These are phyloP conservation scores for Osmerus eperlanus DNA, from an alignment of 2,113 vertebrate genomes.

Conservation along the genomic window DNA sequence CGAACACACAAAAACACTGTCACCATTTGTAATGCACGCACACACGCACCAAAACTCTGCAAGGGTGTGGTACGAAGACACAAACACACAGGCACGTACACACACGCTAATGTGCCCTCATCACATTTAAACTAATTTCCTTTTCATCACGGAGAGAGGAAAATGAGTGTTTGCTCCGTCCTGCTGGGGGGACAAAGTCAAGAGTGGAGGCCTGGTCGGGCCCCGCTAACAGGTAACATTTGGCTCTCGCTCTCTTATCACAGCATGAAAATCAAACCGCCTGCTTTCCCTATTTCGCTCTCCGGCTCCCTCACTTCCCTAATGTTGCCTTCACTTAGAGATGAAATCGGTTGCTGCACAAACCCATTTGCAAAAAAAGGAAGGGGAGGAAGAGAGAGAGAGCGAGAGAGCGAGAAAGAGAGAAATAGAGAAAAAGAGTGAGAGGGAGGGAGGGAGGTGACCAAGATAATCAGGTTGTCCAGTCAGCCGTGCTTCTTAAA, in stretches of 20 bases:
- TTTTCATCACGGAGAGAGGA: constrained; percentile 76
- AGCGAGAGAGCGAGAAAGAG: neutral
- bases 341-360: constrained; percentile 99
- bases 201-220: constrained; percentile 78
- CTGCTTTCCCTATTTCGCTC: constrained; percentile 72
- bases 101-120: constrained; percentile 68
- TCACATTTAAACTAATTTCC: constrained; percentile 73
- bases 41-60: neutral
- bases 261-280: constrained; percentile 78
- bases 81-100: constrained; percentile 39
- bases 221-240: constrained; percentile 77
- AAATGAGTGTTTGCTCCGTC: constrained; percentile 91
- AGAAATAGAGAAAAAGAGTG: neutral
- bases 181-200: constrained; percentile 92
- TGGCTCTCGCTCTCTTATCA: constrained; percentile 75
- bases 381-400: constrained; percentile 33
- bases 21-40: neutral
- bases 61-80: constrained; percentile 11
- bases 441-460: constrained; percentile 83
- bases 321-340: constrained; percentile 99
- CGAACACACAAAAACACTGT: constrained; percentile 24
- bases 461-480: constrained; percentile 99
- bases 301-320: constrained; percentile 69
- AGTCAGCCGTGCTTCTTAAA: constrained; percentile 99
- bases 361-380: constrained; percentile 97